A percentile compares a stretch with the other conserved stretches of the same genome.
Conservation (phyloP, 2,888 invertebrate species). For the Pyrochroa serraticornis region DNA sequence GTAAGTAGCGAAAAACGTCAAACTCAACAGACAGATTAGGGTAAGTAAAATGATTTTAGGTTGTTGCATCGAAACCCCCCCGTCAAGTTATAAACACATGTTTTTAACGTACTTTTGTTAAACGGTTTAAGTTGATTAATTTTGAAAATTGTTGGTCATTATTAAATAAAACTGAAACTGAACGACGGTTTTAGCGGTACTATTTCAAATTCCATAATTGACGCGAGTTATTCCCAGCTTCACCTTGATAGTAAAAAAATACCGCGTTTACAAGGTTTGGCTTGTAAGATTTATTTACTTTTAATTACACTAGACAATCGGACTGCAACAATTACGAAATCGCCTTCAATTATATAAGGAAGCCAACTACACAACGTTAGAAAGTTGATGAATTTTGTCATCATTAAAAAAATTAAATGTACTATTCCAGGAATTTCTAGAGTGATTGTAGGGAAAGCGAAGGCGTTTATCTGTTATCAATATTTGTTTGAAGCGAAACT, state of each 20-base stretch:
- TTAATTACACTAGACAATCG: no score
- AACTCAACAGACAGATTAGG: not conserved
- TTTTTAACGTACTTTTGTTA: slow-evolving; percentile 24
- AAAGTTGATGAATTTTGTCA: no score
- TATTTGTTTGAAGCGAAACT: no score
- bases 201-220: slow-evolving; percentile 6
- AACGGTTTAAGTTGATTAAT: slow-evolving; percentile 9
- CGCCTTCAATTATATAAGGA: no score
- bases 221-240: not conserved
- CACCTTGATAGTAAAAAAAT: slow-evolving; percentile 16
- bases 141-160: slow-evolving; percentile 15
- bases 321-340: no score
- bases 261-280: not conserved
- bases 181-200: slow-evolving; percentile 1
- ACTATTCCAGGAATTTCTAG: no score
- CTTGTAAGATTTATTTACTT: no score
- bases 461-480: no score
- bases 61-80: slow-evolving; percentile 8
- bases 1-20: slow-evolving; percentile 1
- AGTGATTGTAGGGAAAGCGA: no score
- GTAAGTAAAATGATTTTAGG: slow-evolving; percentile 1
- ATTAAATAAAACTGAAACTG: slow-evolving; percentile 3
- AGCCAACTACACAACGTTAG: no score
- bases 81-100: slow-evolving; percentile 11
- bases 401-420: no score